Percentiles rank a stretch among this genome's conserved stretches.
Evolutionary conservation across 2,113 vertebrate genomes (phyloP).

Genomic region (Syrrhaptes paradoxus): DNA sequence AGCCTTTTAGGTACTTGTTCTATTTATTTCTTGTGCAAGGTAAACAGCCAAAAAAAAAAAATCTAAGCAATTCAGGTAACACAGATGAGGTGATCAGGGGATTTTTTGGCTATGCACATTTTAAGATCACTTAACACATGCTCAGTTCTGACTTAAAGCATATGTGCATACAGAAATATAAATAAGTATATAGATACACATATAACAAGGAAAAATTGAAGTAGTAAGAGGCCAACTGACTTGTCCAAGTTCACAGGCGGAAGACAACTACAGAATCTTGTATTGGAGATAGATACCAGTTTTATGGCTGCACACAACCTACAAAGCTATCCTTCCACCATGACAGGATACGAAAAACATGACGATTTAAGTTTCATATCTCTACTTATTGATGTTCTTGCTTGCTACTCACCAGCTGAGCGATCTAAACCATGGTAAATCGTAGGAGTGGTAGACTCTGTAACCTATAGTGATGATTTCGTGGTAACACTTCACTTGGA

Average conservation of each 20-base stretch:
- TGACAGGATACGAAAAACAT: not conserved
- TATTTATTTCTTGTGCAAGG: not conserved
- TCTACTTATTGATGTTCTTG: not conserved
- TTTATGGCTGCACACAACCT: not conserved
- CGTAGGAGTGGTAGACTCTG: slow-evolving; percentile 95
- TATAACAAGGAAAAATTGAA: not conserved
- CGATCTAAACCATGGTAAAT: slow-evolving; percentile 95
- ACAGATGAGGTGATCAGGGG: not conserved
- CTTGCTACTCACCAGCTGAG: slow-evolving; percentile 89
- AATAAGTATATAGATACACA: not conserved
- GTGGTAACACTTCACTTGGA: slow-evolving; percentile 98
- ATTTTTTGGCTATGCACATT: not conserved
- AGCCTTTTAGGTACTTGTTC: not conserved
- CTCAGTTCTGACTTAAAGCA: not conserved
- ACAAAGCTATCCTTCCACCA: not conserved
- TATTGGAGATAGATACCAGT: not conserved
- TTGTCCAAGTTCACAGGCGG: not conserved
- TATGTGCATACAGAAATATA: not conserved
- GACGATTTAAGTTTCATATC: not conserved
- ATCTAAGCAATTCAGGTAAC: not conserved
- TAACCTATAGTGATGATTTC: slow-evolving; percentile 98
- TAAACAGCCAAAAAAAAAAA: not conserved
- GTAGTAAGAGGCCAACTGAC: not conserved
- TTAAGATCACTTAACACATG: not conserved
- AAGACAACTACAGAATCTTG: not conserved